Conservation (phyloP, 2,888 invertebrate genomes). For the Tanypteryx hageni region DNA sequence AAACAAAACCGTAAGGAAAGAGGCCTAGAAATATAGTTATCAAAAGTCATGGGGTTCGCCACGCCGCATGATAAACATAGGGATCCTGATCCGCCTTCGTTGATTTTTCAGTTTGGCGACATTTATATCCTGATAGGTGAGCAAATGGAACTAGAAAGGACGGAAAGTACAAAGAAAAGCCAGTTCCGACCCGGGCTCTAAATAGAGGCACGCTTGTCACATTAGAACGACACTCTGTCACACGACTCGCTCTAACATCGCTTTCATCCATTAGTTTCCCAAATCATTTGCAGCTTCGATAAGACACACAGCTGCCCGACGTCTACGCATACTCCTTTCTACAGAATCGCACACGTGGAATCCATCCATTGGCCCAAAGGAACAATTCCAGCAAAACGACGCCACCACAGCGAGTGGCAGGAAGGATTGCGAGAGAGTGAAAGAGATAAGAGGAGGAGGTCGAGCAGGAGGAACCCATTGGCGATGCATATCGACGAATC, state of each 20-base stretch:
- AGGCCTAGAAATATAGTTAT: too few species aligned
- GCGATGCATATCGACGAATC: slow-evolving; percentile 19
- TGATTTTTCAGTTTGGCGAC: too few species aligned
- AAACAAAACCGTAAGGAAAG: too few species aligned
- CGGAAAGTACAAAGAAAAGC: too few species aligned
- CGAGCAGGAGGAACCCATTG: neutral
- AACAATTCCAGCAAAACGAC: neutral
- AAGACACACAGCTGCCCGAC: neutral
- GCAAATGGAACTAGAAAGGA: too few species aligned
- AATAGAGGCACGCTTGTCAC: neutral
- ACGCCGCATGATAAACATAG: too few species aligned
- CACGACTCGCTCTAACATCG: neutral
- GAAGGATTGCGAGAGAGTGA: neutral
- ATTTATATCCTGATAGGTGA: too few species aligned
- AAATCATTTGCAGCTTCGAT: neutral
- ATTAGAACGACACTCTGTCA: neutral
- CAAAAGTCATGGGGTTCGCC: too few species aligned
- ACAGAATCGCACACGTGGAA: neutral
- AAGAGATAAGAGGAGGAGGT: neutral
- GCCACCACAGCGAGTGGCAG: neutral
- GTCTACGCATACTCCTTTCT: neutral
- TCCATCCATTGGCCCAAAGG: neutral
- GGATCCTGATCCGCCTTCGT: too few species aligned
- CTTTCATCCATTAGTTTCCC: neutral
- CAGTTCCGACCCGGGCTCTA: neutral